Evolutionary conservation across 1,140 invertebrate species (phyloP), one percentile per base, ranked within the genome.

Genomic region (Hestina assimilis): DNA sequence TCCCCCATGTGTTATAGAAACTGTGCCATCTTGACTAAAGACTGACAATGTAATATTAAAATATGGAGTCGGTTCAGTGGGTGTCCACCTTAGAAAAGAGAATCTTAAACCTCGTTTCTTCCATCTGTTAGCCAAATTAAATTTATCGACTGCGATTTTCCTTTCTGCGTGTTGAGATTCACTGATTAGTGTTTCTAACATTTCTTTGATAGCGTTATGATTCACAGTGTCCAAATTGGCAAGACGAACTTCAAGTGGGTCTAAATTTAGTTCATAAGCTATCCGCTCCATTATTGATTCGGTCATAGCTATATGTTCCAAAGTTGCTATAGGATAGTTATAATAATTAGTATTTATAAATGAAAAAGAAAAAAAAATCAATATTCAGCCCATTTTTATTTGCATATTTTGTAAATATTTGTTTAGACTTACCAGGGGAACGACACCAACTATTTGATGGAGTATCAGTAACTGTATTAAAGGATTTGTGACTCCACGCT

Each of bases 211-310:
- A n/a, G 38, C 46, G 8, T 15, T 40, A 45, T 21, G 28, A 12
- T 59, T 41, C 14, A 6, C 35, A 8, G 23, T 20, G 19, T 79
- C 79, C 61, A 95, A 81, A 69, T 96, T 96, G 4, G 80, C 78
- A 31, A 92, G 66, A 45, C 92, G 89, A 0, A 95, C 91, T 54
- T 93, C 90, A 1, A 92, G 47, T 0, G 95, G 92, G 87, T 96
- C 95, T 59, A 92, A 88, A 0, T 90, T 89, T 8, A 94, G 69
- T 41, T 81, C 88, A 47, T 90, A 91, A 0, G 94, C 92, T 58
- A 96, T 93, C 72, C 95, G 94, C 67, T 97, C 95, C 91, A 97
- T 95, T 12, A 97, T 92, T 21, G 90, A 91, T 79, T 97, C 96
- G 12, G 92, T 91, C 64, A 93, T 89, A 14, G 90, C 91, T 8